These are phyloP conservation scores for Drosophila ercepeae DNA, from an alignment of 1,140 invertebrate genomes.

Conservation along the genomic window DNA sequence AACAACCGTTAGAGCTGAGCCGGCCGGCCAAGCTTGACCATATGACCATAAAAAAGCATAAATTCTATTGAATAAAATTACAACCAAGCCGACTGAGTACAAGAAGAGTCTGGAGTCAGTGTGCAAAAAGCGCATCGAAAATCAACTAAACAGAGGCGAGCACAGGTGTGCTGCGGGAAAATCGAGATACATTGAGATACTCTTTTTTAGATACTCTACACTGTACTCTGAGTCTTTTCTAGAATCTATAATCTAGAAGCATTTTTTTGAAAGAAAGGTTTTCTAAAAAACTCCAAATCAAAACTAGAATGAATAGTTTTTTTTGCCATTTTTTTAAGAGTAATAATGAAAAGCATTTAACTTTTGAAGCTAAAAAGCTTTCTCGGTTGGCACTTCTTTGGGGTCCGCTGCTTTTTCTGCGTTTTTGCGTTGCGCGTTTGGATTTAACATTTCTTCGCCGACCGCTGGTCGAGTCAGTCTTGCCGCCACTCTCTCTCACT, in stretches of 20 bases:
- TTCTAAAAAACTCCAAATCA: too few relatives aligned
- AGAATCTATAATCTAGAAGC: too few relatives aligned
- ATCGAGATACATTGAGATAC: not conserved
- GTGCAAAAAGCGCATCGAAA: constrained; percentile 73
- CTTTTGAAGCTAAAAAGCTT: constrained; percentile 29
- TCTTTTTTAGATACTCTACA: not conserved
- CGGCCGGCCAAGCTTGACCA: constrained; percentile 47
- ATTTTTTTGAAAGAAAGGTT: too few relatives aligned
- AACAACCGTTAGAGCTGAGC: constrained; percentile 52
- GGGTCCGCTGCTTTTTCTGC: constrained; percentile 40
- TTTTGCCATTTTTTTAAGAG: too few relatives aligned
- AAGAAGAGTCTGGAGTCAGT: constrained; percentile 56
- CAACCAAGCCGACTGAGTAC: constrained; percentile 1
- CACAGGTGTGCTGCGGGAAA: not conserved
- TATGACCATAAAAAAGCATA: constrained; percentile 69
- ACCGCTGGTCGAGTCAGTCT: constrained; percentile 55
- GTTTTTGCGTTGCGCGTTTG: too few relatives aligned
- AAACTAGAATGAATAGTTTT: too few relatives aligned
- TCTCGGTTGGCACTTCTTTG: constrained; percentile 47
- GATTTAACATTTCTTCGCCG: constrained; percentile 74
- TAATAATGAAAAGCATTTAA: not conserved
- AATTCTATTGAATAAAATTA: constrained; percentile 70
- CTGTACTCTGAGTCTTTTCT: too few relatives aligned
- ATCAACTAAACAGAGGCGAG: constrained; percentile 28
- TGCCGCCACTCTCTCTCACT: constrained; percentile 8